Percentiles rank a stretch among this genome's conserved stretches.
Evolutionary conservation across 2,113 vertebrate species (phyloP).

Genomic region (Sakesphorus luctuosus): DNA sequence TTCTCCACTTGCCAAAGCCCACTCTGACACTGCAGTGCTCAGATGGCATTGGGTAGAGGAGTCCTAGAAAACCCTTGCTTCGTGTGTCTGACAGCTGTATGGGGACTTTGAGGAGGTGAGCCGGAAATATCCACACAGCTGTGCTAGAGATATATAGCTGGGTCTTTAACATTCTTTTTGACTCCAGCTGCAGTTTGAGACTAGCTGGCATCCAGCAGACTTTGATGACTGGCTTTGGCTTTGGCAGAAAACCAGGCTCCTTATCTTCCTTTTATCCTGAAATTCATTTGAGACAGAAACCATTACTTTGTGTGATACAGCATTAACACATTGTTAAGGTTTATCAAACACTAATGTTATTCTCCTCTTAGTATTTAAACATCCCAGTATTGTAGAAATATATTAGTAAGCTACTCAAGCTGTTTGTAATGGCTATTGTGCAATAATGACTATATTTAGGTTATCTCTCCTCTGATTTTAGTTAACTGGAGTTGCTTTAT

Average conservation of each 20-base stretch:
- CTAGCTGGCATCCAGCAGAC: neutral
- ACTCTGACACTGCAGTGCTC: neutral
- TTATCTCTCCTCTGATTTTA: neutral
- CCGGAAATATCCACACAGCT: neutral
- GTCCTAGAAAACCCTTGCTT: neutral
- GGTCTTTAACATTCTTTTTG: accelerated
- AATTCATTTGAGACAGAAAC: neutral
- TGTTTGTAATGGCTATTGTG: neutral
- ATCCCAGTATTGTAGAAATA: neutral
- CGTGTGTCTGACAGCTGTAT: neutral
- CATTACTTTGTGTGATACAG: neutral
- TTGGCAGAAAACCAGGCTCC: neutral
- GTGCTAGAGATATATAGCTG: neutral
- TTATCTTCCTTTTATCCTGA: conserved; percentile 3
- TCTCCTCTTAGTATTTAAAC: neutral
- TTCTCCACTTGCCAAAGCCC: neutral
- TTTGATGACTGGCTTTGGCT: neutral
- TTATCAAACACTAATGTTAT: neutral
- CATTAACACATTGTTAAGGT: neutral
- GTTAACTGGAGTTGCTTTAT: neutral
- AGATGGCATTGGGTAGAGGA: accelerated
- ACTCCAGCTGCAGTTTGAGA: neutral
- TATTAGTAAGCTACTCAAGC: neutral
- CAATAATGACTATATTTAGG: neutral
- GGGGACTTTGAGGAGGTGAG: neutral